These are phyloP conservation scores for Pyralis farinalis DNA, from an alignment of 2,888 invertebrate species.

Conservation along the genomic window DNA sequence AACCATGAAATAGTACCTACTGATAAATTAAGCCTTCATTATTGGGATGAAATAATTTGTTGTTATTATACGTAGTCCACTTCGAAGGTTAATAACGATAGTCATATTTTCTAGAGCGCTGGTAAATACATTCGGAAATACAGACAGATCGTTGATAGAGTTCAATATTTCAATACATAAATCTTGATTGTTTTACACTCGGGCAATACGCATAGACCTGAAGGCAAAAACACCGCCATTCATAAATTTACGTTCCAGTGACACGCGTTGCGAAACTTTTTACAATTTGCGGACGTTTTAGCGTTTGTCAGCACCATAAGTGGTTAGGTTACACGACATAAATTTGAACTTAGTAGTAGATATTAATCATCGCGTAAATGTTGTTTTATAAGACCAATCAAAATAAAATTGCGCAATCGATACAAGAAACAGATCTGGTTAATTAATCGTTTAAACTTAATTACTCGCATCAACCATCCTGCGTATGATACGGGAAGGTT, in stretches of 20 bases:
- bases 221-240: too few species aligned
- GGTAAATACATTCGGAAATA: too few species aligned
- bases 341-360: too few species aligned
- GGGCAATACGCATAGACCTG: too few species aligned
- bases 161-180: too few species aligned
- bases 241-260: too few species aligned
- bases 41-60: not conserved
- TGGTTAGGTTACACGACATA: too few species aligned
- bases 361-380: not conserved
- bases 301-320: too few species aligned
- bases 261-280: too few species aligned
- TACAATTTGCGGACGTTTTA: too few species aligned
- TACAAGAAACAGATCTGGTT: slow-evolving; percentile 30
- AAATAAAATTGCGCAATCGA: slow-evolving; percentile 31
- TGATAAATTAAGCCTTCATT: not conserved
- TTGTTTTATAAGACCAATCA: not conserved
- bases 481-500: slow-evolving; percentile 34
- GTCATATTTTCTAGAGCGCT: too few species aligned
- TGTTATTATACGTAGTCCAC: slow-evolving; percentile 1
- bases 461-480: slow-evolving; percentile 41
- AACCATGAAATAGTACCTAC: slow-evolving; percentile 6
- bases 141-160: not conserved
- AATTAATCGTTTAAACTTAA: slow-evolving; percentile 50
- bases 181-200: too few species aligned
- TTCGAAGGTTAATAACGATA: not conserved